Base-by-base conservation (phyloP, 2,797 vertebrate species). In the Gobionotothen gibberifrons region DNA sequence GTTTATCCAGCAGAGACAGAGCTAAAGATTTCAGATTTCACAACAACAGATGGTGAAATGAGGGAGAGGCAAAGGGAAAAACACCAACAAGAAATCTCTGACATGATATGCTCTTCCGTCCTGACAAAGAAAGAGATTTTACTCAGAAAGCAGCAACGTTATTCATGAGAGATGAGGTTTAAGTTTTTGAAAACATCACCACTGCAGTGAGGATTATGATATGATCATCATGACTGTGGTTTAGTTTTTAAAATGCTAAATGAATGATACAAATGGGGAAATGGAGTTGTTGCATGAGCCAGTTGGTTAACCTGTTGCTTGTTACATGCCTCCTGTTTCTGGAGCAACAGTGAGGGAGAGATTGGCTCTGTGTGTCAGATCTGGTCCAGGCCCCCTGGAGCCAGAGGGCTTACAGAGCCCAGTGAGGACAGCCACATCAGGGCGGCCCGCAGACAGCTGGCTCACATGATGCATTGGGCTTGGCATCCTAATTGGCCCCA, bases 401-500 rank as follows among this genome's bases (percentile, higher is more conserved):
- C 69, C 32, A 85, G 78, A 83, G 85, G 79, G 83, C 85, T 81
- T 80, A 60, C 82, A 82, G 79, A 83, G 84, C 61, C 8, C 79
- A 69, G 78, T 60, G 85, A 86, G 81, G 79, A 86, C 81, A 78
- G 87, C 71, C 84, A 85, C 86, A 89, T 90, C 87, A 88, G 88
- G 82, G 87, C 84, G 69, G 76, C 84, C 79, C 84, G 78, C 84
- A 89, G 90, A 92, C 92, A 93, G 90, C 89, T 91, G 92, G 89
- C 86, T 85, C 87, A 72, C 63, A 91, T 90, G 90, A 89, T 85
- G 88, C 91, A 89, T 83, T 61, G 85, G 90, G 69, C 87, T 76
- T 89, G 90, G 91, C 89, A 89, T 89, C 86, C 83, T 92, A 92
- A 92, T 93, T 92, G 90, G 90, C 90, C 87, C 86, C 82, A 84